Percentiles rank a stretch among this genome's conserved stretches.
Evolutionary conservation across 2,888 invertebrate species (phyloP).

Genomic region (Esperia sulphurella): DNA sequence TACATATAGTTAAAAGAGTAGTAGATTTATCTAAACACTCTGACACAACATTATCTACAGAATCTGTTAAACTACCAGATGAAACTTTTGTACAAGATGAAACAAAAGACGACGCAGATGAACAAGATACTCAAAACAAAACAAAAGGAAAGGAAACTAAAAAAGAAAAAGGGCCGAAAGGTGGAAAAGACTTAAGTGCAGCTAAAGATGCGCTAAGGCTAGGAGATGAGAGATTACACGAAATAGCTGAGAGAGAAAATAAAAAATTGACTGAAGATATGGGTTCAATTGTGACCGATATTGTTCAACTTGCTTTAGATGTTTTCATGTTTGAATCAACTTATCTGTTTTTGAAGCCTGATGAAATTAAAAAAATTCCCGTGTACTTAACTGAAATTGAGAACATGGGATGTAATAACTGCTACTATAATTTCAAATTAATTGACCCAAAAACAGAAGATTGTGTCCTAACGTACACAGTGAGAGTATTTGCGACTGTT

Average conservation of each 20-base stretch:
- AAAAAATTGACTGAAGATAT: conserved; percentile 6
- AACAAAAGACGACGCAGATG: not conserved
- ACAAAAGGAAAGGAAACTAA: not conserved
- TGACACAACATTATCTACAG: conserved; percentile 1
- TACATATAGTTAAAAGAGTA: conserved; percentile 25
- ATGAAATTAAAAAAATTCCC: conserved; percentile 17
- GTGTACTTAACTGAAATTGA: conserved; percentile 32
- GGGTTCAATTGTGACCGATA: conserved; percentile 18
- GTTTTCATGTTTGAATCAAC: conserved; percentile 29
- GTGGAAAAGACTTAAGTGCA: not conserved
- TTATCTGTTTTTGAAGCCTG: conserved; percentile 20
- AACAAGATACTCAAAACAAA: not conserved
- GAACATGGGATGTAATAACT: conserved; percentile 11
- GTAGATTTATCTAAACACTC: conserved; percentile 14
- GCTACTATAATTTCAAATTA: conserved; percentile 6
- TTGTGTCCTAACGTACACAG: not conserved
- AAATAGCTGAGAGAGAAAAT: not conserved
- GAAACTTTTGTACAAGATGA: not conserved
- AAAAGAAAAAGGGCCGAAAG: not conserved
- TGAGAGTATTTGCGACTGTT: conserved; percentile 5
- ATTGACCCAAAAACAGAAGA: not conserved
- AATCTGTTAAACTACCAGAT: not conserved
- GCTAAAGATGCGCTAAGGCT: not conserved
- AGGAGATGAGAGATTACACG: not conserved
- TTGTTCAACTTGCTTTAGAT: conserved; percentile 24